A percentile compares a stretch with the other conserved stretches of the same genome.
Conservation (phyloP, 2,888 invertebrate genomes). For the Nezara viridula region DNA sequence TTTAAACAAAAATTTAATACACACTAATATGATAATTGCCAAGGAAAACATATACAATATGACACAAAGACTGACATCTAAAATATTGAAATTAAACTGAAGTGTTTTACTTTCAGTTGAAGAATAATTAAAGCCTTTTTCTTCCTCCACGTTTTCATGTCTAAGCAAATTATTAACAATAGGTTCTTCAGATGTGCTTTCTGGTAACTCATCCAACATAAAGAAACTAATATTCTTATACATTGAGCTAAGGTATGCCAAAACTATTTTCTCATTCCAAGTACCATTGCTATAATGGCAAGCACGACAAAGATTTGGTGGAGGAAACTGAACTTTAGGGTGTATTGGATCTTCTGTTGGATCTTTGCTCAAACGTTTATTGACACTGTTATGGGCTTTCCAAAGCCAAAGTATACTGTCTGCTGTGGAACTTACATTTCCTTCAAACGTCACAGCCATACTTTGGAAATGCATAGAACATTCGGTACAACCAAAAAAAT, state of each 20-base stretch:
- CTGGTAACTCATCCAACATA: slow-evolving; percentile 32
- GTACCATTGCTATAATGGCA: slow-evolving; percentile 74
- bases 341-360: slow-evolving; percentile 89
- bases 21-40: slow-evolving; percentile 80
- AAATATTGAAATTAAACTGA: slow-evolving; percentile 72
- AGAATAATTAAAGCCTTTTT: slow-evolving; percentile 56
- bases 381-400: slow-evolving; percentile 94
- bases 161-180: slow-evolving; percentile 27
- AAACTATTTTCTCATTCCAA: slow-evolving; percentile 78
- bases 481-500: slow-evolving; percentile 94
- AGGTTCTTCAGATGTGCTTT: slow-evolving; percentile 33
- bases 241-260: slow-evolving; percentile 75
- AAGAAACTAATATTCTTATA: slow-evolving; percentile 69
- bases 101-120: slow-evolving; percentile 38
- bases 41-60: slow-evolving; percentile 82
- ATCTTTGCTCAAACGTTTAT: slow-evolving; percentile 88
- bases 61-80: slow-evolving; percentile 84
- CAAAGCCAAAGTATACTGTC: slow-evolving; percentile 93
- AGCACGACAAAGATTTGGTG: slow-evolving; percentile 76
- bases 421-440: slow-evolving; percentile 78
- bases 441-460: slow-evolving; percentile 83
- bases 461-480: slow-evolving; percentile 91
- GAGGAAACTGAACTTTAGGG: slow-evolving; percentile 92
- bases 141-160: slow-evolving; percentile 52
- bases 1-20: slow-evolving; percentile 81